Evolutionary conservation across 2,797 vertebrate species (phyloP), one percentile per base, ranked within the genome.

Genomic region (Morus bassanus): DNA sequence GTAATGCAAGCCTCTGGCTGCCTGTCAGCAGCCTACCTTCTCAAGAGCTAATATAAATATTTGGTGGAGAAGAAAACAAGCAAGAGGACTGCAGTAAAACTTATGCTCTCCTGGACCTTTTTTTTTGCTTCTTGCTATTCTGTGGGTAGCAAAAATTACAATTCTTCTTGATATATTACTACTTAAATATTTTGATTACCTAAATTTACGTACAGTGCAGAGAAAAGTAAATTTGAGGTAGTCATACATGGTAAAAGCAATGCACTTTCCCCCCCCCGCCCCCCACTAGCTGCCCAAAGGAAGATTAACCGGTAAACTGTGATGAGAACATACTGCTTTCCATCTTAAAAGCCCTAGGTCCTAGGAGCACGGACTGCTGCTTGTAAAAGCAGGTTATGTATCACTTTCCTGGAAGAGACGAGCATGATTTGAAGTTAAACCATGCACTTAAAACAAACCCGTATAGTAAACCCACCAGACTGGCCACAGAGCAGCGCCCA

Each of bases 11-110:
- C 64, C 27, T 61, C 80, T 93, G 75, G 64, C 81, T 80, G 54
- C 28, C 50, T 37, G 57, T 81, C 15, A 88, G 89, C 86, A 89
- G 86, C 67, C 74, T 75, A 1, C 73, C 56, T 67, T 79, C 85
- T 79, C 69, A 81, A 93, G 73, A 74, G 59, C 88, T 67, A 61
- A 45, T 63, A 31, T 65, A 96, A 88, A 94, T 85, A 93, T 86
- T 95, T 93, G 85, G 23, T 54, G 73, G 35, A 63, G 65, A 50
- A 63, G 61, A 61, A 88, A 88, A 65, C 56, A 89, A 86, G 37
- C n/a, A 37, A 53, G 63, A 91, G 51, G 45, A 37, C 76, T 95
- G 69, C 56, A 82, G 70, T 76, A 81, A 82, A 81, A 76, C 43
- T 72, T 54, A 21, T 0, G 2, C 31, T 88, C 14, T 69, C 33